Base-by-base conservation (phyloP, 1,140 invertebrate species). In the Drosophila nannoptera region DNA sequence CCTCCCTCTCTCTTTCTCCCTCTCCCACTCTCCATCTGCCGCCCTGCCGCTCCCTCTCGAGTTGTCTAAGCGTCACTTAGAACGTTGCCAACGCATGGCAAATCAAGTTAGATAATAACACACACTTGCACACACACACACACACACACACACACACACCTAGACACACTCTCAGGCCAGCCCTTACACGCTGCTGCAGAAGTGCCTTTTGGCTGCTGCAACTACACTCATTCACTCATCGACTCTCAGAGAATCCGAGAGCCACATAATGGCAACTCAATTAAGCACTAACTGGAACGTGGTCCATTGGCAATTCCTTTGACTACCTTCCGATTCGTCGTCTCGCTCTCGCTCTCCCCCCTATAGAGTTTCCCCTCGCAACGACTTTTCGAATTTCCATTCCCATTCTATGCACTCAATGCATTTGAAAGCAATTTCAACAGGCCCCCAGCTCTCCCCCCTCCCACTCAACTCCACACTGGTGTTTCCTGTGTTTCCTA, bases 401-500 rank as follows among this genome's bases (percentile, higher is more conserved):
- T 77, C 60, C 33, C 62, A 60, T 59, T 70, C 53, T 33, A 32
- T 56, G 11, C 63, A 76, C 56, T 83, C 48, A 67, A 75, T 78
- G 71, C 80, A 67, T 73, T 67, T 71, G 42, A 58, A 45, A 42
- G 53, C 56, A 38, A 31, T 42, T 29, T n/a, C 7, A 8, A 9
- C 2, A 35, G 22, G 42, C 16, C 11, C 11, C 3, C 22, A 6
- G 11, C 48, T 5, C 5, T 40, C 8, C 6, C 16, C 45, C 6
- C 7, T 11, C n/a, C 48, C 58, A 12, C 60, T 67, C 16, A 69
- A 72, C 58, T 53, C 67, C 75, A 73, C 58, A 53, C 67, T 49
- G 54, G 67, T 63, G 74, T 72, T 82, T 83, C 78, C 80, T 83
- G 78, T 83, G 78, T 83, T 82, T 83, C 75, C 78, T 78, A 78